phyloP scores from a whole-genome alignment of 2,888 invertebrate species.

The Andrena marginata region DNA sequence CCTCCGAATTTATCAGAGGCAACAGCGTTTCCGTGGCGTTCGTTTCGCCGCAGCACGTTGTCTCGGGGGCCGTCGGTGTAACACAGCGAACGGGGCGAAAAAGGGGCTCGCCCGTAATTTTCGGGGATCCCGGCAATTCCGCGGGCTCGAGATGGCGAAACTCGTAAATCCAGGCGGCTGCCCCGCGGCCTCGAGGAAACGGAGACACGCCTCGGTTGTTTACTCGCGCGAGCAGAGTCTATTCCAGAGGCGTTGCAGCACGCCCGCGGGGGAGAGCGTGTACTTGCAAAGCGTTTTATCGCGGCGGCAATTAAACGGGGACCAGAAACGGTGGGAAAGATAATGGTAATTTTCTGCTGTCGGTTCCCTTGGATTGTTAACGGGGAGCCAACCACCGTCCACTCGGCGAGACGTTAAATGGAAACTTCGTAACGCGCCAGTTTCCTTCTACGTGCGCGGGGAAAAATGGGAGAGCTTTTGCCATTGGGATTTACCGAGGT shows the following conservation, averaged over 20 bases:
- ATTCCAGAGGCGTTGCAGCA: conserved; percentile 19
- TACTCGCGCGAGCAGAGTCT: conserved; percentile 56
- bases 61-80: not conserved
- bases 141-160: conserved; percentile 36
- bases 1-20: not conserved
- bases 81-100: not conserved
- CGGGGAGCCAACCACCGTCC: conserved; percentile 2
- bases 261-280: conserved; percentile 18
- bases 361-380: conserved; percentile 27
- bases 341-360: conserved; percentile 42
- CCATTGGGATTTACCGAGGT: too few species aligned
- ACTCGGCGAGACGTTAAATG: conserved; percentile 10
- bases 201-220: conserved; percentile 82
- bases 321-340: conserved; percentile 19
- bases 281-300: conserved; percentile 45
- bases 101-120: conserved; percentile 35
- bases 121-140: conserved; percentile 48
- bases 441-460: not conserved
- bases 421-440: conserved; percentile 3
- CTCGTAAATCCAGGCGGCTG: conserved; percentile 57
- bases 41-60: not conserved
- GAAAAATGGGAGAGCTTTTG: too few species aligned
- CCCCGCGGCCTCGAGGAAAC: conserved; percentile 78
- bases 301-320: conserved; percentile 35
- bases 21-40: not conserved